Evolutionary conservation across 2,113 vertebrate genomes (phyloP).

Genomic region (Etia nguti): DNA sequence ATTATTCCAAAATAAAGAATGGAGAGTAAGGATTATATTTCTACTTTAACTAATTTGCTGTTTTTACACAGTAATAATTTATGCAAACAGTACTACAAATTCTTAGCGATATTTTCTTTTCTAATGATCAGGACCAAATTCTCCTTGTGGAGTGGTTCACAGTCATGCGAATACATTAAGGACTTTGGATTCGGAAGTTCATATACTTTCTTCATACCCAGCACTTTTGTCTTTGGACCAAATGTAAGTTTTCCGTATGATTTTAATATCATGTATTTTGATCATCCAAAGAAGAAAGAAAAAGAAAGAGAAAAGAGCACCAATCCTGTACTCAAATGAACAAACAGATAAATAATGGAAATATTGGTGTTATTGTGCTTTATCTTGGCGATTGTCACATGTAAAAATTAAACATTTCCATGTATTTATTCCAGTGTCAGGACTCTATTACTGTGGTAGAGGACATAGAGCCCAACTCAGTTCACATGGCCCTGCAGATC

Average conservation of each 20-base stretch:
- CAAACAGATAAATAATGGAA: background rate
- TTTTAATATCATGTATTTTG: background rate
- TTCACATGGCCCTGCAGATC: slow-evolving; percentile 89
- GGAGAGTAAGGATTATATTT: slow-evolving; percentile 73
- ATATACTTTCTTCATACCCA: slow-evolving; percentile 76
- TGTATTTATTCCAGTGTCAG: slow-evolving; percentile 51
- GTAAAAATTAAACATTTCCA: background rate
- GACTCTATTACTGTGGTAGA: slow-evolving; percentile 25
- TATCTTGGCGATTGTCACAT: background rate
- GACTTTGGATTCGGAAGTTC: slow-evolving; percentile 80
- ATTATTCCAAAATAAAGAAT: slow-evolving; percentile 61
- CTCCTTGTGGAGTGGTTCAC: slow-evolving; percentile 2
- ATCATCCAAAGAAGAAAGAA: background rate
- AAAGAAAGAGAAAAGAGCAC: background rate
- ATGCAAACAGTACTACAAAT: background rate
- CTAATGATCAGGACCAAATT: slow-evolving; percentile 48
- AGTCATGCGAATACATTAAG: slow-evolving; percentile 52
- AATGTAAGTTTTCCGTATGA: slow-evolving; percentile 53
- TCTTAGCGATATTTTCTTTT: background rate
- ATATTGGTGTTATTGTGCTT: background rate
- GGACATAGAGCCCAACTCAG: slow-evolving; percentile 81
- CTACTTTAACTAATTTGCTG: background rate
- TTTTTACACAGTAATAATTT: background rate
- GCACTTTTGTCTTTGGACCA: slow-evolving; percentile 25
- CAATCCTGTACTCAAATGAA: background rate